Evolutionary conservation across 2,113 vertebrate genomes (phyloP), one percentile per base, ranked within the genome.

Genomic region (Monopterus albus): DNA sequence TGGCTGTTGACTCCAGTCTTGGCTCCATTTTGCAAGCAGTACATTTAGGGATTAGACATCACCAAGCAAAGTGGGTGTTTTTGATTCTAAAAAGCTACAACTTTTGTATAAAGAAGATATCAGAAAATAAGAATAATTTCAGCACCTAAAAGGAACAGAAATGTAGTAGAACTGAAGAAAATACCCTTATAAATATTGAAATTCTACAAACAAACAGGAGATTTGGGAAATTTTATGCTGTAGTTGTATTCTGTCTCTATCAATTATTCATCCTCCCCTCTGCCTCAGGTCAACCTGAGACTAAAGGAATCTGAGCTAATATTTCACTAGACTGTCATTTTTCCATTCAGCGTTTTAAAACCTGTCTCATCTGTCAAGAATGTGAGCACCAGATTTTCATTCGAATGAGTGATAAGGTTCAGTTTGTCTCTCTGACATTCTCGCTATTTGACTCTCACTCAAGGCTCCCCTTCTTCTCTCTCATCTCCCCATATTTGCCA

Each of bases 401-500:
- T n/a, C n/a, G n/a, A n/a, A n/a, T n/a, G n/a, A n/a, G n/a, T n/a
- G n/a, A n/a, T n/a, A n/a, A n/a, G n/a, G n/a, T n/a, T n/a, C n/a
- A n/a, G n/a, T n/a, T n/a, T n/a, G 33, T 61, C 47, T 46, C 35
- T 38, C 3, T 25, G 15, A 45, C 11, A 17, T 31, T 51, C 38
- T n/a, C 36, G 20, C 26, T 42, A 47, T 66, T 45, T 71, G 23
- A 65, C 57, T 58, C 36, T 50, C 17, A 47, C 25, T 26, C 1
- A 0, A 11, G 17, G 21, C 47, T 46, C 25, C 4, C 18, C 12
- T 12, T 31, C 28, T 38, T 39, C 42, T 15, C 26, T 21, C 13
- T 47, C 10, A 58, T 81, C 60, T 79, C 71, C 75, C 51, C 72
- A 83, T 85, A 82, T 73, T 75, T 70, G 63, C 80, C 86, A 87